Evolutionary conservation across 2,113 vertebrate genomes (phyloP), one percentile per base, ranked within the genome.

Genomic region (Asarcornis scutulata): DNA sequence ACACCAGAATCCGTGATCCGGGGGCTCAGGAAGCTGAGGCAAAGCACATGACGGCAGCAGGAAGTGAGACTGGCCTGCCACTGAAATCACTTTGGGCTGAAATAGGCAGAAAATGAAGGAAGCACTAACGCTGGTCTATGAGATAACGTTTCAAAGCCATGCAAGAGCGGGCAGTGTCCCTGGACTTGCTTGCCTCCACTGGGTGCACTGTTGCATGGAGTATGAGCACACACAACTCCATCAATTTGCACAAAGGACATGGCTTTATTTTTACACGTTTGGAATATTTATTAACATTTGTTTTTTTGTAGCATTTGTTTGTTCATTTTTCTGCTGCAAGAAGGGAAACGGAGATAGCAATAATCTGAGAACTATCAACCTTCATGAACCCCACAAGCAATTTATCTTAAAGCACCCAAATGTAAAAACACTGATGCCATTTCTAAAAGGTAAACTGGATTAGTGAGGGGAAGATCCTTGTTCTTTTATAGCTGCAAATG

Each of bases 91-190:
- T 76, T 52, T 25, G 68, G 27, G 13, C 32, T 76, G 42, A 60
- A 76, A 16, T 4, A 42, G 34, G 13, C 26, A 82, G 58, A 68
- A 79, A 36, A 55, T 25, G 4, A 55, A 71, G 34, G 6, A 63
- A 77, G 23, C 0, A 0, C 38, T 34, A 64, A 31, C 3, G 5
- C 36, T 63, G 52, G 31, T n/a, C 11, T n/a, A 14, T 6, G 10
- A 3, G 1, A 16, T 15, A 27, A 82, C 15, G 32, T 80, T 73
- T 81, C 42, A 50, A 29, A 86, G 73, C 14, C 60, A 4, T 4
- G 22, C 21, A 21, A 56, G 11, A 14, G 7, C 0, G 16, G 44
- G 56, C 77, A 76, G 36, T 74, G 44, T 56, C 55, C 69, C 50
- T 52, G 26, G 62, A 29, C 34, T 32, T 25, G 46, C 21, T 66